Evolutionary conservation across 2,888 invertebrate genomes (phyloP), one percentile per base, ranked within the genome.

Genomic region (Gymnocheta viridis): DNA sequence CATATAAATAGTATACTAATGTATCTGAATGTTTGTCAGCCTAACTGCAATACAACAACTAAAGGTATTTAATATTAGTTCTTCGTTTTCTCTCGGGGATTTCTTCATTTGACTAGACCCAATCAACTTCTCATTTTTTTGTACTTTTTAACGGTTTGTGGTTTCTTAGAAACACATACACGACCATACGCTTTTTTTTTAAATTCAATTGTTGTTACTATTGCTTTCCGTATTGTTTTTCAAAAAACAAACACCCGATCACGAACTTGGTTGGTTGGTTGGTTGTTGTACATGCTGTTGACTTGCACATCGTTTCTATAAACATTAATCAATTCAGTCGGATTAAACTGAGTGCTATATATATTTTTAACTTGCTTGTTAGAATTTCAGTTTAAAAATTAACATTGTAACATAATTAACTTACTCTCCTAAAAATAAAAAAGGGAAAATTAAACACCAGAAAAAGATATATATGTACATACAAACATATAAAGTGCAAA

Each of bases 341-440:
- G 32, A 58, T 74, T 58, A 49, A 66, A 70, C 51, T 38, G 64
- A 64, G 12, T 69, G 69, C 62, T 81, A 77, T 84, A 84, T 81
- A 84, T 81, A 81, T 74, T 66, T 78, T 84, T 73, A 58, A 67
- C 32, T 84, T 62, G 81, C 84, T 69, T 77, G 49, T 64, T 72
- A 17, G 14, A 58, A 78, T 81, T 81, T 81, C 81, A 84, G 84
- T 84, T 73, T 54, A 64, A 67, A 69, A 44, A 41, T 38, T 9
- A 73, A 78, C 60, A 62, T 44, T 80, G 70, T 22, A 51, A 41
- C 62, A 77, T 58, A 32, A 51, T 60, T 67, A 41, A 44, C 72
- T 41, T 62, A 24, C 6, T 9, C 54, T 60, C 24, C 51, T 2
- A 17, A 49, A 70, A 51, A 49, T 12, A 9, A 51, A 49, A 41